Percentiles rank a stretch among this genome's conserved stretches.
Evolutionary conservation across 2,113 vertebrate species (phyloP).

Genomic region (Saimiri boliviensis): DNA sequence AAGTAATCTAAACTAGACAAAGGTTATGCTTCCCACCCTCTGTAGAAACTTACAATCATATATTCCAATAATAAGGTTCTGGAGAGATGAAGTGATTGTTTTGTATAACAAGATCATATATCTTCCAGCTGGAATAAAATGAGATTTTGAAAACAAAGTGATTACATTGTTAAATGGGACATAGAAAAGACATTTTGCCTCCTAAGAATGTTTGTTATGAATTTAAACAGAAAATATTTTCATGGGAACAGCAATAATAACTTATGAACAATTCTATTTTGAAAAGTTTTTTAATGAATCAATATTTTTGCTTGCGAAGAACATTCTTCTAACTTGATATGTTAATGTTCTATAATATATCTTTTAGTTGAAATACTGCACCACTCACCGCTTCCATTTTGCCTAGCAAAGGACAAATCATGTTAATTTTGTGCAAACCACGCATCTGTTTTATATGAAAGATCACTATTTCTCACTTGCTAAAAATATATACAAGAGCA

Average conservation of each 20-base stretch:
- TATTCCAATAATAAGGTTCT: slow-evolving; percentile 63
- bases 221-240: slow-evolving; percentile 80
- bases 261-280: slow-evolving; percentile 64
- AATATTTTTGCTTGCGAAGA: slow-evolving; percentile 67
- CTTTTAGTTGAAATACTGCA: slow-evolving; percentile 38
- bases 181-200: slow-evolving; percentile 69
- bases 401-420: slow-evolving; percentile 45
- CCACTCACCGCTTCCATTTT: slow-evolving; percentile 57
- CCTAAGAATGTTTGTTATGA: slow-evolving; percentile 73
- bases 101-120: slow-evolving; percentile 65
- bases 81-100: slow-evolving; percentile 57
- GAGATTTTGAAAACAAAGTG: slow-evolving; percentile 73
- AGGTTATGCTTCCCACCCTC: neutral
- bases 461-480: slow-evolving; percentile 62
- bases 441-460: slow-evolving; percentile 63
- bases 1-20: slow-evolving; percentile 33
- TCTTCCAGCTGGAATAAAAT: slow-evolving; percentile 75
- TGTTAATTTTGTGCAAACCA: slow-evolving; percentile 61
- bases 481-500: slow-evolving; percentile 56
- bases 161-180: slow-evolving; percentile 72
- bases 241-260: slow-evolving; percentile 69
- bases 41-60: slow-evolving; percentile 30
- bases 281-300: slow-evolving; percentile 56
- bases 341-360: slow-evolving; percentile 60
- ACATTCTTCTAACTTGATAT: slow-evolving; percentile 56